Conservation (phyloP, 2,113 vertebrate species). For the Brachyhypopomus gauderio region DNA sequence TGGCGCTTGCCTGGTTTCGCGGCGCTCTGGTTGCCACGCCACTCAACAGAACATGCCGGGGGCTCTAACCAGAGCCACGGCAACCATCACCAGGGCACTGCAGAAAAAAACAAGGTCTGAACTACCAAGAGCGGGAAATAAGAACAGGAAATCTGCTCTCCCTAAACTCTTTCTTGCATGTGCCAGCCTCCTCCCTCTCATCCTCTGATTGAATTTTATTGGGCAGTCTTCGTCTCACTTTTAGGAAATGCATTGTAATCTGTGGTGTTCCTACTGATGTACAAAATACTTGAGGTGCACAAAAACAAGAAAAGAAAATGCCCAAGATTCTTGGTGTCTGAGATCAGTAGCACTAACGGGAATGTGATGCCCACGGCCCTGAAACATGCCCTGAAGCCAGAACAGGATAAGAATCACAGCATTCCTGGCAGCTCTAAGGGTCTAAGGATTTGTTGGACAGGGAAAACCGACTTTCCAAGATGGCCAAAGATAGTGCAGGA, state of each 20-base stretch:
- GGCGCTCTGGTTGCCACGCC: not conserved
- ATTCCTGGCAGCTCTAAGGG: conserved; percentile 47
- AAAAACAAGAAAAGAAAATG: conserved; percentile 38
- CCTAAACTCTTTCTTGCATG: conserved; percentile 8
- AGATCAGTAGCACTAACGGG: conserved; percentile 40
- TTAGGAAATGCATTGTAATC: conserved; percentile 28
- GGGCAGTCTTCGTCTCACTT: conserved; percentile 17
- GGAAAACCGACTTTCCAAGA: conserved; percentile 44
- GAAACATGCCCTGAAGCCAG: conserved; percentile 38
- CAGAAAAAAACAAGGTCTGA: conserved; percentile 12
- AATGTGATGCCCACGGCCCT: conserved; percentile 18
- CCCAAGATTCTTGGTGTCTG: conserved; percentile 29
- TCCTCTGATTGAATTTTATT: conserved; percentile 33
- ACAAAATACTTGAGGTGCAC: not conserved
- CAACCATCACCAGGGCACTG: not conserved
- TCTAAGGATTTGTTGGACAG: conserved; percentile 38
- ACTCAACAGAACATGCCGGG: not conserved
- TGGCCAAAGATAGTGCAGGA: conserved; percentile 52
- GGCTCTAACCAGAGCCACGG: not conserved
- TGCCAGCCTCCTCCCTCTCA: conserved; percentile 2
- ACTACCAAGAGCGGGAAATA: conserved; percentile 22
- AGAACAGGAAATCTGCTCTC: conserved; percentile 12
- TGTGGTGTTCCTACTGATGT: conserved; percentile 29
- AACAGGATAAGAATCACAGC: conserved; percentile 34
- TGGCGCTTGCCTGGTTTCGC: not conserved